Percentiles rank a stretch among this genome's conserved stretches.
Conservation (phyloP, 1,140 invertebrate species). For the Diuraphis noxia region DNA sequence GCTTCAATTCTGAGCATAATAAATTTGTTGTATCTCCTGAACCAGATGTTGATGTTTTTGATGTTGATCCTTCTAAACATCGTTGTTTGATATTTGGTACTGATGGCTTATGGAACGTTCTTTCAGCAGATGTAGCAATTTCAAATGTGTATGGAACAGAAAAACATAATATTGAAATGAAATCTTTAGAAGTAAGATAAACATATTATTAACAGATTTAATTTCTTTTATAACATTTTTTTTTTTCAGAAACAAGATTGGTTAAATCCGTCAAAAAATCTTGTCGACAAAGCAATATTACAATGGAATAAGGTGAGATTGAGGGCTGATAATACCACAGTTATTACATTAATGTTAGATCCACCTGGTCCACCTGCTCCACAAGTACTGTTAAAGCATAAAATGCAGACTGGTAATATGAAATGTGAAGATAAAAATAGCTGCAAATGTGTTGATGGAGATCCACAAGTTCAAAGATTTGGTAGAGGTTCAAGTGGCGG, state of each 20-base stretch:
- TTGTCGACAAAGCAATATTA: constrained; percentile 85
- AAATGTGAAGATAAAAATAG: constrained; percentile 50
- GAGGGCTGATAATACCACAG: constrained; percentile 93
- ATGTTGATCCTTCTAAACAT: constrained; percentile 77
- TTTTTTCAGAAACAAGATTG: constrained; percentile 61
- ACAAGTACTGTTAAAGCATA: constrained; percentile 50
- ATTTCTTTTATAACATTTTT: constrained; percentile 55
- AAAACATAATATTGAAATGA: constrained; percentile 71
- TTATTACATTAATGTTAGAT: constrained; percentile 90
- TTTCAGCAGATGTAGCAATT: constrained; percentile 82
- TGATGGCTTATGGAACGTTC: constrained; percentile 96
- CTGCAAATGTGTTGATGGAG: constrained; percentile 45
- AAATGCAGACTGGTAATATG: constrained; percentile 47
- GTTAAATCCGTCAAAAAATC: constrained; percentile 87
- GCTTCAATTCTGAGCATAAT: constrained; percentile 86
- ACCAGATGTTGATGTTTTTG: constrained; percentile 87
- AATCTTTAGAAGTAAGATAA: constrained; percentile 41
- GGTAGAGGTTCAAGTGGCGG: constrained; percentile 47
- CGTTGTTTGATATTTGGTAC: constrained; percentile 93
- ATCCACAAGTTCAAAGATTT: constrained; percentile 49
- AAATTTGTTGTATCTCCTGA: constrained; percentile 96
- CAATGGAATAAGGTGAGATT: constrained; percentile 78
- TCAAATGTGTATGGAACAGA: constrained; percentile 80
- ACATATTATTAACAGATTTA: constrained; percentile 59
- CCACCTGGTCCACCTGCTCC: constrained; percentile 76